Percentiles rank a stretch among this genome's conserved stretches.
Evolutionary conservation across 2,888 invertebrate genomes (phyloP).

Genomic region (Noctuana brunneofusca): DNA sequence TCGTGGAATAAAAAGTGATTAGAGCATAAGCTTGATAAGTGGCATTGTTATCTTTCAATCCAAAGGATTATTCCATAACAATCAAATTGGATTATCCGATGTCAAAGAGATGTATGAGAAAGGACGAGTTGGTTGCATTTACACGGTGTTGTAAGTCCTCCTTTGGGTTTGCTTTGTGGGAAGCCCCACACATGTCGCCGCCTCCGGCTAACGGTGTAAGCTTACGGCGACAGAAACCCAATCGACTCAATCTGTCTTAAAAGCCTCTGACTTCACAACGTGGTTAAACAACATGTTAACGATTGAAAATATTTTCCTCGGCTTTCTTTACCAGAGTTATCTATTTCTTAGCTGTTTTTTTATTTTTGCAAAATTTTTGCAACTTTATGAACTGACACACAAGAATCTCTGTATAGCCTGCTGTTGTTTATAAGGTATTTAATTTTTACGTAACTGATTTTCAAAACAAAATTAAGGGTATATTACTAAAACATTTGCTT

Average conservation of each 20-base stretch:
- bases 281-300: neutral
- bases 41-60: neutral
- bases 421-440: neutral
- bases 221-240: conserved; percentile 51
- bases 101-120: neutral
- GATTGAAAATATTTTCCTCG: conserved; percentile 3
- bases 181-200: conserved; percentile 49
- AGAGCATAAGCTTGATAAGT: too few relatives aligned
- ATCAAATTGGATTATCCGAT: neutral
- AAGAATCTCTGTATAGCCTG: neutral
- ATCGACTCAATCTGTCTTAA: conserved; percentile 42
- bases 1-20: too few relatives aligned
- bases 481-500: too few relatives aligned
- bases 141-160: conserved; percentile 26
- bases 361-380: neutral
- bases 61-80: neutral
- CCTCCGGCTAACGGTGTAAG: conserved; percentile 51
- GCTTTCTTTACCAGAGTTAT: neutral
- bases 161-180: conserved; percentile 37
- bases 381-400: neutral
- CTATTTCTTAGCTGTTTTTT: neutral
- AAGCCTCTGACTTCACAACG: conserved; percentile 23
- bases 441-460: too few relatives aligned
- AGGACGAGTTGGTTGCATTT: conserved; percentile 16
- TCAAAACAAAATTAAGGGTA: too few relatives aligned